Conservation (phyloP, 2,888 invertebrate genomes). For the Melanargia galathea region DNA sequence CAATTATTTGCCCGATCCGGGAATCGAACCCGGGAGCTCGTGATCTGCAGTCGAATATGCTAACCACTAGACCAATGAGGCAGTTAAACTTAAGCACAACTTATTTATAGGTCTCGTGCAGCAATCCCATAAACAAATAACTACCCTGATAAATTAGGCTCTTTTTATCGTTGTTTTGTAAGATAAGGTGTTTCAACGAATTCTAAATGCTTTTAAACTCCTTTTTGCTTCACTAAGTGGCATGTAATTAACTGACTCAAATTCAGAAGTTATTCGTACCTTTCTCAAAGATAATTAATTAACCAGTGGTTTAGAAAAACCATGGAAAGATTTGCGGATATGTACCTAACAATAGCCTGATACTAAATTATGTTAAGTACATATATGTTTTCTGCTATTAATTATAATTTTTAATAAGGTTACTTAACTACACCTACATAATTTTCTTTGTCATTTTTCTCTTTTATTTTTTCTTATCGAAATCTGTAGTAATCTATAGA, state of each 20-base stretch:
- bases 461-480: no score
- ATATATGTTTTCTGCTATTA: no score
- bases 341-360: background rate
- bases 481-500: no score
- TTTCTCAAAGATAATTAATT: background rate
- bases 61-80: no score
- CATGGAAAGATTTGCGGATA: background rate
- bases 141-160: constrained; percentile 25
- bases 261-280: background rate
- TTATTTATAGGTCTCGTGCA: constrained; percentile 30
- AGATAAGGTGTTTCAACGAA: constrained; percentile 20
- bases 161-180: constrained; percentile 21
- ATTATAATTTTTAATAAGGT: no score
- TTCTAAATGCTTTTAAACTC: constrained; percentile 1
- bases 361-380: no score
- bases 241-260: background rate
- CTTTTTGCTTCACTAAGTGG: background rate
- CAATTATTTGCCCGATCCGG: no score
- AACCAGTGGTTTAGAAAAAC: background rate
- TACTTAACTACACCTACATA: no score
- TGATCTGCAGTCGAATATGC: no score
- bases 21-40: no score
- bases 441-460: no score
- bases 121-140: constrained; percentile 24
- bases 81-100: constrained; percentile 5